Base-by-base conservation (phyloP, 1,140 invertebrate species). In the Diprion similis region DNA sequence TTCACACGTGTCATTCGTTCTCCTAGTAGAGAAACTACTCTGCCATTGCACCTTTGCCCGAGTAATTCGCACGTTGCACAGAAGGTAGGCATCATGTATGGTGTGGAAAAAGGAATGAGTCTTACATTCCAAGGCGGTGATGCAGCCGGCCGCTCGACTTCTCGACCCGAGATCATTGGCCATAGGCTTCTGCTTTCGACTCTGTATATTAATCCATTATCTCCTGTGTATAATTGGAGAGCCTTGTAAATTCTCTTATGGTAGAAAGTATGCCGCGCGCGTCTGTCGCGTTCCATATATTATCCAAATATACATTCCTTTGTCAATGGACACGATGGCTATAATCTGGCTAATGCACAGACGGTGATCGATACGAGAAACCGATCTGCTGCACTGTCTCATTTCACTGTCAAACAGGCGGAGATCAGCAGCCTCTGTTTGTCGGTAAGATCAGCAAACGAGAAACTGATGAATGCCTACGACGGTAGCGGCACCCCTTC, bases 371-470 rank as follows among this genome's bases (percentile, higher is more conserved):
- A 59, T 59, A 59, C 11, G 51, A 17, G 51, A 59, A 59, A 17
- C 51, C 24, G 24, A 37, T 37, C 24, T 37, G 24, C 2, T 37
- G 24, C 24, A 37, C 24, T 37, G 24, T 37, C 24, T 73, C 45
- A 70, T 74, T 67, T 46, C 64, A 9, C 24, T 13, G 18, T 65
- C 1, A 8, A 65, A 48, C 73, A 89, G 89, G 82, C 85, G 75
- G 89, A 89, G 79, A 80, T 84, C 18, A 80, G 77, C 65, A 82
- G 83, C 75, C 78, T 89, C 24, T 86, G 82, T n/a, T 79, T 81
- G 15, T 77, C 75, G 17, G 74, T 89, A 66, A 85, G 84, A 79
- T 80, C 59, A 46, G 79, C 85, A 8, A 82, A 84, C 37, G 79
- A 81, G 3, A 78, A 84, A 64, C 75, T 83, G 11, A 67, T 69